Base-by-base conservation (phyloP, 2,888 invertebrate genomes). In the Sinodicranocentrus sp. region DNA sequence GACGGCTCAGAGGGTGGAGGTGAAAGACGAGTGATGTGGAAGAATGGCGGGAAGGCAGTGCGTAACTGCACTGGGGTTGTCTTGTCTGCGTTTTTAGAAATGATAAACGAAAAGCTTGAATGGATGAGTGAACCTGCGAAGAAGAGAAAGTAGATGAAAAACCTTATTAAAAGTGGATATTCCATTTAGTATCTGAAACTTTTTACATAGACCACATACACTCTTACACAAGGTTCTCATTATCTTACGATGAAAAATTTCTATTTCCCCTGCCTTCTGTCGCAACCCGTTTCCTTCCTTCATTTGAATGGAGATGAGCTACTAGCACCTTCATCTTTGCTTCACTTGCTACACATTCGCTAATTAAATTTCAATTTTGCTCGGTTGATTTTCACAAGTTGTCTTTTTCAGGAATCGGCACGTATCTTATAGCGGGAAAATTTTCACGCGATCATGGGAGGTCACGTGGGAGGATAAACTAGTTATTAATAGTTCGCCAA, bases 311-410 rank as follows among this genome's bases (percentile, higher is more conserved):
- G 25, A 57, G 8, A 2, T 1, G 48, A 10, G n/a, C 15, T 19
- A 19, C 17, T 17, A 19, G 52, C 52, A 52, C 52, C 52, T 52
- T 52, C 52, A 52, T 57, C 25, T 25, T 57, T 57, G 15, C 13
- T 48, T n/a, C 48, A 3, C n/a, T 57, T 57, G 57, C 25, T 57
- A 57, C 19, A 21, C n/a, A 23, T n/a, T 57, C 25, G 25, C 57
- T 57, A 57, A 57, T 57, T 57, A 57, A 57, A 57, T 57, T 57
- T 23, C 25, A 25, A 57, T 57, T 57, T 5, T n/a, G 15, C 48
- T 15, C n/a, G 48, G 48, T 48, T 48, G 15, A 48, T 48, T 39
- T 48, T 48, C 48, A 10, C 48, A 48, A 48, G n/a, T n/a, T n/a
- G n/a, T n/a, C n/a, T n/a, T n/a, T n/a, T n/a, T n/a, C n/a, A n/a